Evolutionary conservation across 1,140 invertebrate genomes (phyloP).

Genomic region (Leptinotarsa lineolata): DNA sequence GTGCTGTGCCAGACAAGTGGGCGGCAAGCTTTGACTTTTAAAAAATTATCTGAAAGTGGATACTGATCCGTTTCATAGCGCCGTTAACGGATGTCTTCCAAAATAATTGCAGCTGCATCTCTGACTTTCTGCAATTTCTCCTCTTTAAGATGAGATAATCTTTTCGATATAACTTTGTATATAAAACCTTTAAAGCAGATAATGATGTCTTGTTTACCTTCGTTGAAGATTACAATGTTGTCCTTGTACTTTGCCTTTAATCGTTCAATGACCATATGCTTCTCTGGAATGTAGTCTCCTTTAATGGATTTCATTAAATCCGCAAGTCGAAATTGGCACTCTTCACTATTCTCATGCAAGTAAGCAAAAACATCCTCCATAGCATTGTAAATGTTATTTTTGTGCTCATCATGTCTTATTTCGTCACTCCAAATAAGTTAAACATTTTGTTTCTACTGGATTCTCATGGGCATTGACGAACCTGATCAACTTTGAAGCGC

Average conservation of each 20-base stretch:
- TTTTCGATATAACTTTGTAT: neutral
- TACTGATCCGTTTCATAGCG: slow-evolving; percentile 48
- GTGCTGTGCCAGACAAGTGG: no score
- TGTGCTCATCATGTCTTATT: no score
- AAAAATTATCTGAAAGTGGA: slow-evolving; percentile 42
- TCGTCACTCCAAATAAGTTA: no score
- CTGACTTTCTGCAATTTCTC: slow-evolving; percentile 47
- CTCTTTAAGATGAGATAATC: slow-evolving; percentile 30
- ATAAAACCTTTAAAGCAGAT: neutral
- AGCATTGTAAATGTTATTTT: no score
- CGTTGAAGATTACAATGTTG: neutral
- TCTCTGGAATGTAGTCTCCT: neutral
- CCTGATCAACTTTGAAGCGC: no score
- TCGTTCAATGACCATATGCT: neutral
- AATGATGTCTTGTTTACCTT: neutral
- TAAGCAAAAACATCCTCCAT: no score
- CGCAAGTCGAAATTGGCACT: no score
- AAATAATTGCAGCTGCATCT: slow-evolving; percentile 53
- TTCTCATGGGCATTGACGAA: no score
- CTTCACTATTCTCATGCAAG: no score
- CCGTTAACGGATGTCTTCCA: slow-evolving; percentile 51
- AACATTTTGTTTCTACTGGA: no score
- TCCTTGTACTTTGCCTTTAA: neutral
- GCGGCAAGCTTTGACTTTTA: no score
- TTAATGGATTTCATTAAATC: slow-evolving; percentile 14